Evolutionary conservation across 1,140 invertebrate species (phyloP).

Genomic region (Mesaphorura yosii): DNA sequence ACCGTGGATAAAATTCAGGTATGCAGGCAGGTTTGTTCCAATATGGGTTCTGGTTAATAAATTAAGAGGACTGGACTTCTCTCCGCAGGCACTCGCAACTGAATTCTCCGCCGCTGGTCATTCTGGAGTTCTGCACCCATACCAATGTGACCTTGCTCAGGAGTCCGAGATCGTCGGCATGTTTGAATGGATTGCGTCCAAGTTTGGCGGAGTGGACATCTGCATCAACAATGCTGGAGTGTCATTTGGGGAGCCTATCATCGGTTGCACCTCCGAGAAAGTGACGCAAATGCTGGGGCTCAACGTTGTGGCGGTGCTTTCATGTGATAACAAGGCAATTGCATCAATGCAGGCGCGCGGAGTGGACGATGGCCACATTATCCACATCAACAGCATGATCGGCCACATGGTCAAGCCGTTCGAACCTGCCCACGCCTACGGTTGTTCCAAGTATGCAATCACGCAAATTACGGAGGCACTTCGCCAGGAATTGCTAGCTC

Average conservation of each 20-base stretch:
- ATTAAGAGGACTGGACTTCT: neutral
- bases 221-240: slow-evolving; percentile 65
- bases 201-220: slow-evolving; percentile 53
- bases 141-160: slow-evolving; percentile 53
- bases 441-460: neutral
- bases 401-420: neutral
- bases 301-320: slow-evolving; percentile 54
- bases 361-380: slow-evolving; percentile 50
- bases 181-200: slow-evolving; percentile 50
- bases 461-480: neutral
- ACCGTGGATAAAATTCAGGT: slow-evolving; percentile 3
- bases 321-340: slow-evolving; percentile 51
- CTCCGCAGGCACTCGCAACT: neutral
- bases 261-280: neutral
- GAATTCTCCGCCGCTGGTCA: slow-evolving; percentile 2
- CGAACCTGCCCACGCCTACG: neutral
- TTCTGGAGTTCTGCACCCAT: slow-evolving; percentile 38
- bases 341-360: slow-evolving; percentile 50
- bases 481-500: neutral
- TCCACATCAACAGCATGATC: slow-evolving; percentile 43
- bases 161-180: slow-evolving; percentile 51
- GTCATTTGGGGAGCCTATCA: slow-evolving; percentile 31
- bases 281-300: slow-evolving; percentile 41
- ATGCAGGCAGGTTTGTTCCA: neutral
- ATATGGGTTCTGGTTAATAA: neutral